Percentiles rank a stretch among this genome's conserved stretches.
Conservation (phyloP, 2,113 vertebrate genomes). For the Microcebus ravelobensis region DNA sequence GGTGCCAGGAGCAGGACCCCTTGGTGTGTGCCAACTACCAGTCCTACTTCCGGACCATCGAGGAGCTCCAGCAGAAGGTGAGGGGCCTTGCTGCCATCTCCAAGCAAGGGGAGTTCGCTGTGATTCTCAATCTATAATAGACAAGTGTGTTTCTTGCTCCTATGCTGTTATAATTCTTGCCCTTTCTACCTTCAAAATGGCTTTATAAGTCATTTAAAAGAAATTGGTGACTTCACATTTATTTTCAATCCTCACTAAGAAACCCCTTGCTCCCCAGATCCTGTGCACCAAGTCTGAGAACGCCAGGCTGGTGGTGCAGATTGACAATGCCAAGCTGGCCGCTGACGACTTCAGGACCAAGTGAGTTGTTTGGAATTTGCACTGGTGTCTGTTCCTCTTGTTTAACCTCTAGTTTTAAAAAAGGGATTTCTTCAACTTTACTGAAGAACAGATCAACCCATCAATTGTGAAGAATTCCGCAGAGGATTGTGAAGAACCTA, state of each 20-base stretch:
- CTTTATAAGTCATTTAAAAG: neutral
- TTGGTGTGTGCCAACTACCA: conserved; percentile 59
- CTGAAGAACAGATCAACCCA: neutral
- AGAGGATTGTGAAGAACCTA: neutral
- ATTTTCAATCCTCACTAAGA: neutral
- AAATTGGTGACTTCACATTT: neutral
- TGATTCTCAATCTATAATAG: neutral
- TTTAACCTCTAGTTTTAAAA: neutral
- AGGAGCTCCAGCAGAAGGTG: conserved; percentile 82
- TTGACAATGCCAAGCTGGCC: conserved; percentile 89
- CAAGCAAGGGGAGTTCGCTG: neutral
- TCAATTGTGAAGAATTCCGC: neutral
- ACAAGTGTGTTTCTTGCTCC: neutral
- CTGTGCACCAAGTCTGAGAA: conserved; percentile 85
- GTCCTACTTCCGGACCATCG: conserved; percentile 80
- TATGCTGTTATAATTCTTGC: neutral
- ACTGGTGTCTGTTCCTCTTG: neutral
- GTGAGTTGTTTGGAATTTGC: conserved; percentile 76
- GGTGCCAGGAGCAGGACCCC: conserved; percentile 61
- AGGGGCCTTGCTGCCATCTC: neutral
- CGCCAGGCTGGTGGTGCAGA: conserved; percentile 85
- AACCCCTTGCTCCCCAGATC: conserved; percentile 82
- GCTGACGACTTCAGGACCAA: conserved; percentile 89
- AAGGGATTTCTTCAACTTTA: neutral
- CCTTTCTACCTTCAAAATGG: neutral